Base-by-base conservation (phyloP, 2,888 invertebrate genomes). In the Eupithecia centaureata region DNA sequence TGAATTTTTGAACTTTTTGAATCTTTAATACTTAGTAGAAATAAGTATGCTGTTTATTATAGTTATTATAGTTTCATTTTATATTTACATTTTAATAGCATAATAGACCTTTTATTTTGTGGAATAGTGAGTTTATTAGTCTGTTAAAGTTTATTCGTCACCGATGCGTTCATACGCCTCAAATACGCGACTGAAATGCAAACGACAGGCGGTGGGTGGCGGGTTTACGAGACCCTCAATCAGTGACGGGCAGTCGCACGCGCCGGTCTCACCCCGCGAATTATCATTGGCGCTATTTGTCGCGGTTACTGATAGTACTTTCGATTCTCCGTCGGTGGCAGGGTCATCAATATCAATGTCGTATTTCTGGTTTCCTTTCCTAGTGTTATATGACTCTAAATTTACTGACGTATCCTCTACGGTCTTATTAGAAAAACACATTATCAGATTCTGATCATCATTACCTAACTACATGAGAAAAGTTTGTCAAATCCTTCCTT, bases 221-320 rank as follows among this genome's bases (percentile, higher is more conserved):
- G 80, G 79, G 77, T 90, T 88, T 88, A 87, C 86, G 81, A 78
- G 80, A 77, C 80, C 79, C 80, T 91, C 89, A 90, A 92, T 92
- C 90, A 89, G 88, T 75, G 85, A 82, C 78, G 87, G 86, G 87
- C 86, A 81, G 76, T 82, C 88, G 91, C 92, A 91, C 90, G 90
- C 90, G 90, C 86, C 80, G 71, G 81, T 80, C 82, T 84, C 79
- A 80, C 81, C 74, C 77, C 73, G 82, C 54, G 18, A 28, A 56
- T 28, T 56, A 85, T 88, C 88, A 89, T 90, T 88, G 88, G 82
- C 82, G 78, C 80, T 84, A 85, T 88, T 88, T 86, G 88, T 87
- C 81, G 86, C 82, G 83, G 82, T 85, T 33, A 62, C 35, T 62
- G 32, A 30, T 30, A n/a, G 54, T 2, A 28, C 27, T 28, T 28